Evolutionary conservation across 2,888 invertebrate genomes (phyloP), one percentile per base, ranked within the genome.

Genomic region (Exocentrus adspersus): DNA sequence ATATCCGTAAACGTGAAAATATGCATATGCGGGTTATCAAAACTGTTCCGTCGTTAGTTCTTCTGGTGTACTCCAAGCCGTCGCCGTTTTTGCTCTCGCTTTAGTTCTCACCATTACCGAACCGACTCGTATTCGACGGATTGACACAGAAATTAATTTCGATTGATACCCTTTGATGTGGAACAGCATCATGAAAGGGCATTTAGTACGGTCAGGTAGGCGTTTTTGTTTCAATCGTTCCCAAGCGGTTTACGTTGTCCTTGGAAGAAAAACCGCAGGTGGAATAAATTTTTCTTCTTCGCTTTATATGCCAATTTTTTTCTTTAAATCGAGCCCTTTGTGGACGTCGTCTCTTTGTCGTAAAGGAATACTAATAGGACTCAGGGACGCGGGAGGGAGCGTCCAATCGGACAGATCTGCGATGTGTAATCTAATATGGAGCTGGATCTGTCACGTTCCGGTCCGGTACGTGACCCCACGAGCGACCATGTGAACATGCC

Each of bases 361-460:
- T 66, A 66, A 71, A 65, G 71, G 71, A 74, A 72, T 72, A 68
- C 72, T 71, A 72, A 73, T 72, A 72, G 69, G 71, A 73, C 74
- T 74, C 71, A 73, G 72, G n/a, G 70, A 66, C 67, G 69, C 71
- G 7, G 24, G n/a, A n/a, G n/a, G n/a, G n/a, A 68, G 70, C 68
- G 74, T 72, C 73, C 72, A 68, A 72, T 65, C 66, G 68, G 69
- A 72, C 72, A 71, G 74, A 76, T 77, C 75, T 75, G 75, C 72
- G 74, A 75, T 72, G 76, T 75, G 78, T 82, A 82, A 82, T 82
- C 82, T 81, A 82, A 82, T 81, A 81, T 81, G 77, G 79, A 79
- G 73, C 77, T 75, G 81, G 81, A 80, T 81, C 80, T 79, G 81
- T 81, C 82, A 82, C 82, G 82, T 82, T 80, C 75, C 71, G 73